These are phyloP conservation scores for Oryctolagus cuniculus DNA, from an alignment of 2,113 vertebrate species.

Conservation along the genomic window DNA sequence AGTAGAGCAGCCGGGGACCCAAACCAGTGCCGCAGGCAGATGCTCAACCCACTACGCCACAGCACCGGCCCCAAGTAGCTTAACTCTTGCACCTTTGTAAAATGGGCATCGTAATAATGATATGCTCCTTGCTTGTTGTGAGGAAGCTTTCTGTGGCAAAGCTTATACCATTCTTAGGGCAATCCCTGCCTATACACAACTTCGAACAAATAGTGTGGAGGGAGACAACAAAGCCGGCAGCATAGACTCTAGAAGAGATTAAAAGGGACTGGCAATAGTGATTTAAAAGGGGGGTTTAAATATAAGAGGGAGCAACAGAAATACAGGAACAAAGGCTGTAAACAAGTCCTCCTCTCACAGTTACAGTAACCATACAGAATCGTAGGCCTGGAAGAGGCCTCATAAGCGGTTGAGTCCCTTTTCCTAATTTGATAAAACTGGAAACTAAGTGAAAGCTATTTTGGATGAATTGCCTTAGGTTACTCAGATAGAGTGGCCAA, in stretches of 20 bases:
- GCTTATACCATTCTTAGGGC: not conserved
- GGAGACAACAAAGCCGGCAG: not conserved
- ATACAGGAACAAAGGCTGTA: not conserved
- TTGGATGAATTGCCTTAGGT: not conserved
- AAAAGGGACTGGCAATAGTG: not conserved
- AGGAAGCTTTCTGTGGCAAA: not conserved
- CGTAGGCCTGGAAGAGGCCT: not conserved
- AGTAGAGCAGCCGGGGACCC: too few species aligned
- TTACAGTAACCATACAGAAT: not conserved
- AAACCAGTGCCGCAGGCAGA: too few species aligned
- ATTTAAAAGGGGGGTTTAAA: not conserved
- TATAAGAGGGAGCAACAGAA: not conserved
- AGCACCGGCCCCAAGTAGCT: too few species aligned
- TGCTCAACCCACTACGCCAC: too few species aligned
- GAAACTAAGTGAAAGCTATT: not conserved
- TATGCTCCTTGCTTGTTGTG: not conserved
- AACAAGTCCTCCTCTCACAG: not conserved
- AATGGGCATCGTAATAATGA: not conserved
- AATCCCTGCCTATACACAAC: not conserved
- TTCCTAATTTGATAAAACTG: not conserved
- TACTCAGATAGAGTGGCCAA: not conserved
- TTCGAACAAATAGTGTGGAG: not conserved
- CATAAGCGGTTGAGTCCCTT: not conserved
- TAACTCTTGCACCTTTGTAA: conserved; percentile 24
- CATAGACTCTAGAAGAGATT: not conserved